Percentiles rank a stretch among this genome's conserved stretches.
Evolutionary conservation across 2,888 invertebrate species (phyloP).

Genomic region (Epistrophe grossulariae): DNA sequence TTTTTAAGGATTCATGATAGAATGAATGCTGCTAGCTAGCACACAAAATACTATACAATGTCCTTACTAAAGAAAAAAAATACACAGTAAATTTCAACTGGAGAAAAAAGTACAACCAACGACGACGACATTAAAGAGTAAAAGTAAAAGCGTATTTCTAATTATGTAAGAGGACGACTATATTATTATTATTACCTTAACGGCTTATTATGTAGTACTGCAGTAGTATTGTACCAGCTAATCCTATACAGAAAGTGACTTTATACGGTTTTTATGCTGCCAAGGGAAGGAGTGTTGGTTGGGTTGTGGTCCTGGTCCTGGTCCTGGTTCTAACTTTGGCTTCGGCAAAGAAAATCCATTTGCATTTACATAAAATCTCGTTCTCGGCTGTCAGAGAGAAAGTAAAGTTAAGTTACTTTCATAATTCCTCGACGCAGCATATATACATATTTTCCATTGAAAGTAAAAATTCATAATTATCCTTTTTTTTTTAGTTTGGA

Average conservation of each 20-base stretch:
- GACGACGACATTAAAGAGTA: conserved; percentile 29
- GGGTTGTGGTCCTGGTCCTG: not conserved
- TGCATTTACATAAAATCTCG: conserved; percentile 70
- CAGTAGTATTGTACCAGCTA: conserved; percentile 40
- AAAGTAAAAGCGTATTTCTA: conserved; percentile 70
- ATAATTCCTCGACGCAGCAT: conserved; percentile 39
- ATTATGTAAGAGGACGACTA: conserved; percentile 68
- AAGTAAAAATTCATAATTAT: conserved; percentile 54
- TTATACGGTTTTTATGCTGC: not conserved
- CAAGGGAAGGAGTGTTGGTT: not conserved
- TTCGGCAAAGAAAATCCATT: conserved; percentile 60
- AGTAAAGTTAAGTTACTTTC: conserved; percentile 56
- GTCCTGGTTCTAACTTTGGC: not conserved
- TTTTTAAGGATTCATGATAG: conserved; percentile 43
- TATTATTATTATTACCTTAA: conserved; percentile 65
- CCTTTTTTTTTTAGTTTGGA: conserved; percentile 26
- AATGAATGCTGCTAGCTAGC: not conserved
- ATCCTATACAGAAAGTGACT: not conserved
- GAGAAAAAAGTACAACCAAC: not conserved
- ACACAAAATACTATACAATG: conserved; percentile 17
- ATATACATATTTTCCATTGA: conserved; percentile 31
- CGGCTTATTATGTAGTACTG: conserved; percentile 66
- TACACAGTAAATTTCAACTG: conserved; percentile 7
- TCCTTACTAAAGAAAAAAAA: conserved; percentile 3
- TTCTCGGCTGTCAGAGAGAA: conserved; percentile 39